Evolutionary conservation across 2,113 vertebrate species (phyloP), one percentile per base, ranked within the genome.

Genomic region (Gallinago paraguaiae): DNA sequence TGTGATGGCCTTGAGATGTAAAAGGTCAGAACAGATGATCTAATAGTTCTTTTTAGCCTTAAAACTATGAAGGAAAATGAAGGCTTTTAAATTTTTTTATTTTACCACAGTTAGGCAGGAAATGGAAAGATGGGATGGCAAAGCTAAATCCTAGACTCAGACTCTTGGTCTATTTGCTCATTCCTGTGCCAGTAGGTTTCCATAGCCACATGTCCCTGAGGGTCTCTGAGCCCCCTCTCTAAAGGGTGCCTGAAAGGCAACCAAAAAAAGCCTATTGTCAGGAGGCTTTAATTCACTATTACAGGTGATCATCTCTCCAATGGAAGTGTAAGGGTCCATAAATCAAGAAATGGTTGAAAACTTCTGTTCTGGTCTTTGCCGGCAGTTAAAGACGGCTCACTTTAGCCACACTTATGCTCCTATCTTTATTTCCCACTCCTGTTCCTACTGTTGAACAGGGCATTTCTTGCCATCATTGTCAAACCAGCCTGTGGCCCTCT

Each of bases 21-120:
- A 91, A 93, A 95, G 93, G 95, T 96, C 95, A 94, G 74, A 96
- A n/a, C 39, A 86, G 82, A 93, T 39, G 57, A 84, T 79, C 92
- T 91, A 94, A 93, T 91, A 64, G 83, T 43, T 81, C 41, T 88
- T 82, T 93, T 92, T 79, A 94, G 65, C 69, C 77, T 92, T 94
- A 93, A 88, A 96, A 92, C 57, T 61, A 25, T 56, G 90, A 67
- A 88, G 51, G 53, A 78, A 92, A 94, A 94, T 53, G 72, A 90
- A 86, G 72, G 69, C 51, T 95, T 93, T 84, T 33, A 91, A 93
- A 85, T 88, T 74, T 69, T 48, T 48, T 31, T 88, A 48, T 59
- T 77, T 50, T 45, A 39, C 28, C 54, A 28, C 57, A 18, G 18
- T 39, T 70, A 74, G 71, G 33, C 13, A 53, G 79, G 65, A 90